These are phyloP conservation scores for Drosophila aff. DNA, from an alignment of 1,140 invertebrate genomes.

Conservation along the genomic window DNA sequence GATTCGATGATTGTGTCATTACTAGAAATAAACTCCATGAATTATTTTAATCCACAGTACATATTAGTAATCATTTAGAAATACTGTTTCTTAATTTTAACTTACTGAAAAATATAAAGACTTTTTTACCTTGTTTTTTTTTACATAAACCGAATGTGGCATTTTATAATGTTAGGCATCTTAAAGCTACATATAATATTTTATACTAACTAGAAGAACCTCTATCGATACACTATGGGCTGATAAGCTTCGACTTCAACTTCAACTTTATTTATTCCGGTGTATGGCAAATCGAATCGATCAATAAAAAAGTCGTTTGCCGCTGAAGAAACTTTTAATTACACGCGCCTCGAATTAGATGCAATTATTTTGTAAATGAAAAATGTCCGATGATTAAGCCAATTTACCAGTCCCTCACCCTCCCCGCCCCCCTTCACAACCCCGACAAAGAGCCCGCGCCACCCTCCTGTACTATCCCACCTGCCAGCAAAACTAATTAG, in stretches of 20 bases:
- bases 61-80: not conserved
- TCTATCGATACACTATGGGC: too few species aligned
- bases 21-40: not conserved
- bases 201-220: too few species aligned
- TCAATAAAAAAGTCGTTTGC: conserved; percentile 57
- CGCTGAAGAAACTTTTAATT: conserved; percentile 66
- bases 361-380: conserved; percentile 68
- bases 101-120: too few species aligned
- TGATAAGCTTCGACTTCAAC: too few species aligned
- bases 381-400: conserved; percentile 64
- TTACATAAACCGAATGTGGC: too few species aligned
- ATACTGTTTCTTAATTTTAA: too few species aligned
- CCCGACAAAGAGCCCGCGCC: not conserved
- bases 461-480: conserved; percentile 3
- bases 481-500: conserved; percentile 64
- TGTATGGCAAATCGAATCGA: conserved; percentile 43
- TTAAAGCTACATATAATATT: too few species aligned
- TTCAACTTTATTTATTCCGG: not conserved
- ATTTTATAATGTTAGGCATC: too few species aligned
- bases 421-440: not conserved
- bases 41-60: not conserved
- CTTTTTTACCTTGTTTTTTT: too few species aligned
- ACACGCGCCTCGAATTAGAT: conserved; percentile 63
- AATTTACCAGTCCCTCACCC: conserved; percentile 42
- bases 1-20: not conserved